Evolutionary conservation across 92 coral and sea anemone species (phyloP).

Genomic region (Micromussa lordhowensis): DNA sequence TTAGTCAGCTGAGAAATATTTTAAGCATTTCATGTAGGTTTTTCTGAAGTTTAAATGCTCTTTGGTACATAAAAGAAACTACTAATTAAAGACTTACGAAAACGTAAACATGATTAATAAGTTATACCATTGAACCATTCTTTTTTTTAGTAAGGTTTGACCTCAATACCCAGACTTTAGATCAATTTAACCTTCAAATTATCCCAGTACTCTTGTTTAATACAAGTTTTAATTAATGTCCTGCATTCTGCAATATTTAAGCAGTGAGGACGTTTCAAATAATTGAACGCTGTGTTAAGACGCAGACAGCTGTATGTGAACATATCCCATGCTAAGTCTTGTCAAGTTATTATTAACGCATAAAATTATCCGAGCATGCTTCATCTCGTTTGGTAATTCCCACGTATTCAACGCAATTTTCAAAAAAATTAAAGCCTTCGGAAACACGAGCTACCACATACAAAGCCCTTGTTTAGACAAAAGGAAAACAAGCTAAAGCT

Average conservation of each 20-base stretch:
- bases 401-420: background rate
- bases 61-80: background rate
- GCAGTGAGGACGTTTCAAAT: background rate
- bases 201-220: background rate
- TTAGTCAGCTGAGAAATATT: background rate
- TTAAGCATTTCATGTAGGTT: background rate
- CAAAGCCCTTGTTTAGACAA: background rate
- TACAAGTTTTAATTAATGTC: no score
- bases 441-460: background rate
- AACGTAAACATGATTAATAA: slow-evolving; percentile 37
- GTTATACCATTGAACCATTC: slow-evolving; percentile 14
- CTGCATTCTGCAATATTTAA: background rate
- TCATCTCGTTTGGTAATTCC: background rate
- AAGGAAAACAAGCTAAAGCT: background rate
- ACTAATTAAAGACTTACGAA: background rate
- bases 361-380: no score
- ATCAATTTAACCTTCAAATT: background rate
- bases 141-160: background rate
- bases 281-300: no score
- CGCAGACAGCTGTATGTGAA: no score
- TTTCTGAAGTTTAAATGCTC: background rate
- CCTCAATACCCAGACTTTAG: background rate
- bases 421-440: background rate
- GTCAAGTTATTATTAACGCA: no score
- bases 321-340: no score